Evolutionary conservation across 2,113 vertebrate genomes (phyloP).

Genomic region (Capra hircus): DNA sequence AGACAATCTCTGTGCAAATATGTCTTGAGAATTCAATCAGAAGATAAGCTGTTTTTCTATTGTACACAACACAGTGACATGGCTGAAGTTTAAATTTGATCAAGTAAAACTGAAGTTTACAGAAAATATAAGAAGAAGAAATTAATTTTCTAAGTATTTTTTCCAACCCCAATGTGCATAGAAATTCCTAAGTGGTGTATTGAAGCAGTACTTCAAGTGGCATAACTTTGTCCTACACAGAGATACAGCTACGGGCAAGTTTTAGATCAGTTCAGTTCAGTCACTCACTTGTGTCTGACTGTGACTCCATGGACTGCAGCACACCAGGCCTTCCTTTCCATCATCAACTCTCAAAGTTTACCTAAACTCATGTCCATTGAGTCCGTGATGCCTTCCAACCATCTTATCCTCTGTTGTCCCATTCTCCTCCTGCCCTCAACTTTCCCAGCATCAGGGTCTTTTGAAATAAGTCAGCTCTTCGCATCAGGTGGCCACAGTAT

Average conservation of each 20-base stretch:
- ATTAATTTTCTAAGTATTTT: neutral
- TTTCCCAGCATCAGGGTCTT: neutral
- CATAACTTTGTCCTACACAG: neutral
- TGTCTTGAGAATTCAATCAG: neutral
- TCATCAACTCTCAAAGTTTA: neutral
- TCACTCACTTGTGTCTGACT: neutral
- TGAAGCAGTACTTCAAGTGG: neutral
- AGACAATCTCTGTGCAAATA: neutral
- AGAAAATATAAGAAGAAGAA: neutral
- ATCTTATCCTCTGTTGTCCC: neutral
- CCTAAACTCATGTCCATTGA: neutral
- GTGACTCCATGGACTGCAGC: neutral
- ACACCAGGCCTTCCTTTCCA: neutral
- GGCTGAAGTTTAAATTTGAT: neutral
- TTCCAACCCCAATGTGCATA: neutral
- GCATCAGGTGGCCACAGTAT: neutral
- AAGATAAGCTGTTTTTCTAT: neutral
- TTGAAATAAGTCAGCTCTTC: neutral
- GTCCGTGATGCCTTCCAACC: rapidly evolving
- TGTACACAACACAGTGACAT: neutral
- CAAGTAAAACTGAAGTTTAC: neutral
- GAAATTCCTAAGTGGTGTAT: neutral
- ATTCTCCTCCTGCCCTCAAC: neutral
- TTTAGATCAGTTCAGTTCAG: neutral
- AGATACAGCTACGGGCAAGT: neutral